A percentile compares a stretch with the other conserved stretches of the same genome.
Evolutionary conservation across 2,888 invertebrate genomes (phyloP).

Genomic region (Aporophyla lueneburgensis): DNA sequence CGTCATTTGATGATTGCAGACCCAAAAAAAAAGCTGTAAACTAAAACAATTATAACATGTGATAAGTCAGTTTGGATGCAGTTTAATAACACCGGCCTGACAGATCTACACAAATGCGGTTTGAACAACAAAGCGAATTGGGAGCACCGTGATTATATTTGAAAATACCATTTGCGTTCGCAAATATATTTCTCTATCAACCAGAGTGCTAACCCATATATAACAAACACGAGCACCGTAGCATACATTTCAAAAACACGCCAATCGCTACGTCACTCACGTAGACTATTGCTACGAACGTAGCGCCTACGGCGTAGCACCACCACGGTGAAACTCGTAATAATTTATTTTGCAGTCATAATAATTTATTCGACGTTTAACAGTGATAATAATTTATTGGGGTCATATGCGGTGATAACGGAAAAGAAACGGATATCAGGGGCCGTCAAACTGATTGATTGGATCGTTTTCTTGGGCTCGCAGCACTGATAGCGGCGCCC

Average conservation of each 20-base stretch:
- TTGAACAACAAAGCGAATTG: conserved; percentile 24
- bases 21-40: background rate
- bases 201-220: conserved; percentile 25
- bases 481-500: conserved; percentile 59
- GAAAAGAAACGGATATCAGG: conserved; percentile 65
- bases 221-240: conserved; percentile 14
- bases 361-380: conserved; percentile 60
- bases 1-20: too few species aligned
- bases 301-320: conserved; percentile 50
- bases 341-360: conserved; percentile 55
- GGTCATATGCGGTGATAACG: conserved; percentile 68
- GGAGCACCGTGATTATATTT: conserved; percentile 34
- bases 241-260: conserved; percentile 40
- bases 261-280: conserved; percentile 47
- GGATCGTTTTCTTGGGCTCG: conserved; percentile 66
- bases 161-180: conserved; percentile 19
- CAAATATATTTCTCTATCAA: conserved; percentile 35
- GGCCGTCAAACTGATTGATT: conserved; percentile 70
- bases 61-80: background rate
- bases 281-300: conserved; percentile 42
- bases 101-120: conserved; percentile 18
- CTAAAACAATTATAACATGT: background rate
- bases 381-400: conserved; percentile 65
- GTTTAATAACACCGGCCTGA: background rate
- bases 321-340: conserved; percentile 49